Evolutionary conservation across 2,888 invertebrate genomes (phyloP).

Genomic region (Xiphydria camelus): DNA sequence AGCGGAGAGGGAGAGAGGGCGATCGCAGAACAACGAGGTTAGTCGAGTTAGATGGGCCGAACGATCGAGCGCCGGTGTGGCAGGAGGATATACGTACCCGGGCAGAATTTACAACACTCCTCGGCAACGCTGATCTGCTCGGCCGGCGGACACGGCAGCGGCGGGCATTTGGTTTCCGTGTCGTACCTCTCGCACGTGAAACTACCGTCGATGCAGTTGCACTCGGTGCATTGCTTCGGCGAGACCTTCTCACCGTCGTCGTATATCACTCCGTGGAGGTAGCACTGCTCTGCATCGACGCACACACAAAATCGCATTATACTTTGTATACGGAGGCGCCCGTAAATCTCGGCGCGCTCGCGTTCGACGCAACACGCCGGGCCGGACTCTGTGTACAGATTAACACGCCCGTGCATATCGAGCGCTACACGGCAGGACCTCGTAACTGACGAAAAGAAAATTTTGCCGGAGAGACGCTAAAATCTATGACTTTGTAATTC

Average conservation of each 20-base stretch:
- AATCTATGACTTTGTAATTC: too few relatives aligned
- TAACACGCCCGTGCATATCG: too few relatives aligned
- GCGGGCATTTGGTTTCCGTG: slow-evolving; percentile 75
- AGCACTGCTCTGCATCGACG: slow-evolving; percentile 69
- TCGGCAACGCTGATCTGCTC: slow-evolving; percentile 82
- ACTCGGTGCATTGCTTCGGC: slow-evolving; percentile 78
- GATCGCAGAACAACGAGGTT: slow-evolving; percentile 17
- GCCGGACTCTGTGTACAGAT: too few relatives aligned
- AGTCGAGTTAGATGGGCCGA: slow-evolving; percentile 8
- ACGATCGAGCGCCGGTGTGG: background rate
- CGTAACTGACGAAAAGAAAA: too few relatives aligned
- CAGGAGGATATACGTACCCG: slow-evolving; percentile 63
- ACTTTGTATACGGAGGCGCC: too few relatives aligned
- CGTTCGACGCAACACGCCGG: too few relatives aligned
- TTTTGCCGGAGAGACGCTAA: too few relatives aligned
- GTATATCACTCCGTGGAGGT: slow-evolving; percentile 68
- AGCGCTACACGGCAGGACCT: too few relatives aligned
- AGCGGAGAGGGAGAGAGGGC: slow-evolving; percentile 12
- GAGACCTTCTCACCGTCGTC: slow-evolving; percentile 80
- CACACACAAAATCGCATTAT: slow-evolving; percentile 17
- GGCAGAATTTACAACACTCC: slow-evolving; percentile 89
- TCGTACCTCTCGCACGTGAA: slow-evolving; percentile 77
- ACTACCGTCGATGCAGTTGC: slow-evolving; percentile 80
- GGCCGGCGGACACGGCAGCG: slow-evolving; percentile 74
- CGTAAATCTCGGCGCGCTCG: too few relatives aligned